Conservation (phyloP, 2,113 vertebrate species). For the Actenoides lindsayi region DNA sequence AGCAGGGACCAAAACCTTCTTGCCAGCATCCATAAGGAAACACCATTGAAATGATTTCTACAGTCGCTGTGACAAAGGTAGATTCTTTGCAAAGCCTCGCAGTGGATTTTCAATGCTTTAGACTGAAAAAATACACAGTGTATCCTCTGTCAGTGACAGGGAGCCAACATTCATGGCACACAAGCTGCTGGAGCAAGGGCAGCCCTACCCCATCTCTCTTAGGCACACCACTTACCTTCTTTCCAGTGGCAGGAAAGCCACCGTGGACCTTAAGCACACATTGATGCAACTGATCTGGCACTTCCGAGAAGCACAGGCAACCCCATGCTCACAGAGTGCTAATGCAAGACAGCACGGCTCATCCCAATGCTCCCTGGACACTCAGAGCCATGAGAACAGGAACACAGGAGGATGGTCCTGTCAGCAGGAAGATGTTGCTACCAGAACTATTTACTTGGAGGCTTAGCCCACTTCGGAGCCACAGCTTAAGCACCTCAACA, state of each 20-base stretch:
- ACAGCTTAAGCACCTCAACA: background rate
- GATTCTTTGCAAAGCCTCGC: background rate
- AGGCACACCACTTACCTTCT: slow-evolving; percentile 27
- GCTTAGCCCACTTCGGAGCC: background rate
- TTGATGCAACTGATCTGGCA: background rate
- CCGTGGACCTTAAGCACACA: background rate
- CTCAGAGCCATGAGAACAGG: background rate
- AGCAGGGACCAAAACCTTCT: background rate
- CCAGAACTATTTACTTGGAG: background rate
- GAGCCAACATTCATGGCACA: accelerated
- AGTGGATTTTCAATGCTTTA: background rate
- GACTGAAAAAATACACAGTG: background rate
- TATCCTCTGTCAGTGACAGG: background rate
- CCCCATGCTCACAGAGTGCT: background rate
- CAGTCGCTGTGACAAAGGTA: background rate
- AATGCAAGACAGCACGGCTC: background rate
- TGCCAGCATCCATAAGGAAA: background rate
- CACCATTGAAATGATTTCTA: background rate
- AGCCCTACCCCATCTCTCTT: accelerated
- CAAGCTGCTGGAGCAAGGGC: accelerated
- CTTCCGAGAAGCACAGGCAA: background rate
- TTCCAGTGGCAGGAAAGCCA: background rate
- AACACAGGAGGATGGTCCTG: background rate
- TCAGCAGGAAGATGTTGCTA: background rate
- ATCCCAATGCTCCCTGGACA: background rate